Percentiles rank a stretch among this genome's conserved stretches.
Evolutionary conservation across 2,888 invertebrate genomes (phyloP).

Genomic region (Mesorhabditis spiculigera): DNA sequence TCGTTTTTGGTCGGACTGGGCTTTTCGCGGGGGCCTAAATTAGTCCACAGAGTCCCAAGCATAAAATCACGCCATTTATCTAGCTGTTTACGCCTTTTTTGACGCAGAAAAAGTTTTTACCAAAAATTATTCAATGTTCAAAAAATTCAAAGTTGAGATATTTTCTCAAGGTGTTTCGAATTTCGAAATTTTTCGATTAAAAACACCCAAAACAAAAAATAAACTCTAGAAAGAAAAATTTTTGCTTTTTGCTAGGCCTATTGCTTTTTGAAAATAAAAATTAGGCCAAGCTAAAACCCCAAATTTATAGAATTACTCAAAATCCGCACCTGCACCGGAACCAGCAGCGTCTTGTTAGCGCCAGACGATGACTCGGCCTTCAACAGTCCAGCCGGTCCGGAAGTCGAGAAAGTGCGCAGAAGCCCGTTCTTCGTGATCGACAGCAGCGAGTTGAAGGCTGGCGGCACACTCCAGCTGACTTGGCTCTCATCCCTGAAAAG

Average conservation of each 20-base stretch:
- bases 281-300: not conserved
- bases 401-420: slow-evolving; percentile 24
- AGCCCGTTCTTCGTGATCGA: slow-evolving; percentile 21
- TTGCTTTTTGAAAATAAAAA: not conserved
- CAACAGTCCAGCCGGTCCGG: slow-evolving; percentile 29
- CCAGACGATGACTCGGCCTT: slow-evolving; percentile 20
- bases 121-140: not conserved
- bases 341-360: slow-evolving; percentile 33
- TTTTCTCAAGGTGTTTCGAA: not conserved
- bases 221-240: not conserved
- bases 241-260: not conserved
- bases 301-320: not conserved
- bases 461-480: not conserved
- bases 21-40: no score
- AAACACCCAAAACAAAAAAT: no score
- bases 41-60: no score
- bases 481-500: slow-evolving; percentile 4
- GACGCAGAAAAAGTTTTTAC: not conserved
- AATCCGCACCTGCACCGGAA: slow-evolving; percentile 32
- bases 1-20: not conserved
- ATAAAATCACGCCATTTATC: no score
- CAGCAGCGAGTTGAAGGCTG: slow-evolving; percentile 18
- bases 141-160: not conserved
- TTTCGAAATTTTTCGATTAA: no score
- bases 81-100: no score